These are phyloP conservation scores for Polymixis flavicincta DNA, from an alignment of 2,888 invertebrate species.

Conservation along the genomic window DNA sequence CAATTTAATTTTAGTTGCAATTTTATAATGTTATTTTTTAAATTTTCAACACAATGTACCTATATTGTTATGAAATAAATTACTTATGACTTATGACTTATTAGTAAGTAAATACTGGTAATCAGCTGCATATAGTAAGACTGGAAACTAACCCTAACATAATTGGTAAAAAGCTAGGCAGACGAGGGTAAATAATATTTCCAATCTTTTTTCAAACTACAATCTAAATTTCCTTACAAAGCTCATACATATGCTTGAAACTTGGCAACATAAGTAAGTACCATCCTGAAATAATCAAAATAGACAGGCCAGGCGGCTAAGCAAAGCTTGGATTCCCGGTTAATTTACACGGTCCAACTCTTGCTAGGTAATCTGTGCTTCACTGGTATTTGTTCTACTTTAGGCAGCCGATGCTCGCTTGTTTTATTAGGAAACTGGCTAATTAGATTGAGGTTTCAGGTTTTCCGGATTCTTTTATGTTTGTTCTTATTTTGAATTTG, in stretches of 20 bases:
- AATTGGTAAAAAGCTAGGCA: no score
- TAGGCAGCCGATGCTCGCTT: constrained; percentile 25
- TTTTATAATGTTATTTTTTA: no score
- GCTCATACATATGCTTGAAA: constrained; percentile 10
- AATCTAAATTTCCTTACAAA: neutral
- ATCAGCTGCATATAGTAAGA: no score
- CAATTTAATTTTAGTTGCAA: no score
- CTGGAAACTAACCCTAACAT: no score
- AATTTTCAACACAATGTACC: no score
- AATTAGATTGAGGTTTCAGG: constrained; percentile 30
- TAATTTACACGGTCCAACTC: constrained; percentile 60
- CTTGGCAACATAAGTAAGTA: constrained; percentile 16
- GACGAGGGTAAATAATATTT: no score
- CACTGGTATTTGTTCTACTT: constrained; percentile 48
- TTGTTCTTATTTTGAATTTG: constrained; percentile 1
- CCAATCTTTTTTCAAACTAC: neutral
- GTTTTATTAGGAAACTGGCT: constrained; percentile 39
- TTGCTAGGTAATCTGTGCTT: constrained; percentile 46
- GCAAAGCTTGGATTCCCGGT: constrained; percentile 37
- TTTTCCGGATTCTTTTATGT: constrained; percentile 17
- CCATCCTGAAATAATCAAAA: constrained; percentile 40
- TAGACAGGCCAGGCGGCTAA: constrained; percentile 22
- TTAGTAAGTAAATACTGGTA: no score
- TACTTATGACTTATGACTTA: no score
- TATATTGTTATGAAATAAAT: no score